Evolutionary conservation across 2,113 vertebrate genomes (phyloP).

Genomic region (Leucopsar rothschildi): DNA sequence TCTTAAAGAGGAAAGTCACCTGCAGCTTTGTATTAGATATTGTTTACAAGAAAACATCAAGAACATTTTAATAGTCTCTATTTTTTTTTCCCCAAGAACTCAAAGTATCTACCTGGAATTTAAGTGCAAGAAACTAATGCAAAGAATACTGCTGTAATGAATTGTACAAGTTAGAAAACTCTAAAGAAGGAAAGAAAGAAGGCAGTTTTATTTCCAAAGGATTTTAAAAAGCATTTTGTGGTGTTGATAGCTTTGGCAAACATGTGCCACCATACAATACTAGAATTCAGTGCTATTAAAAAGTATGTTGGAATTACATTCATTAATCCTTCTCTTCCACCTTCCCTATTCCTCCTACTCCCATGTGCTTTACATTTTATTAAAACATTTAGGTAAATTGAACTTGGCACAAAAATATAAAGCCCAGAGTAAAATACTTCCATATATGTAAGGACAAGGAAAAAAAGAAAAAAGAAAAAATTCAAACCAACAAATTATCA

Average conservation of each 20-base stretch:
- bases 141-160: neutral
- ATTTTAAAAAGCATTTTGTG: neutral
- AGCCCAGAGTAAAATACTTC: neutral
- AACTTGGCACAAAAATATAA: neutral
- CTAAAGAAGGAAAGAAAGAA: neutral
- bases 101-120: neutral
- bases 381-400: constrained; percentile 9
- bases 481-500: neutral
- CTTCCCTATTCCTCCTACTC: neutral
- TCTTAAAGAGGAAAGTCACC: neutral
- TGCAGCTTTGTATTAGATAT: neutral
- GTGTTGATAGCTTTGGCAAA: neutral
- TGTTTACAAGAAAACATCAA: neutral
- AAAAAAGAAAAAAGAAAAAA: neutral
- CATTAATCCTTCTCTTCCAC: neutral
- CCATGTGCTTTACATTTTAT: neutral
- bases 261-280: neutral
- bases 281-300: neutral
- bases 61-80: neutral
- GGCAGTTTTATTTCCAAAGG: neutral
- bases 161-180: neutral
- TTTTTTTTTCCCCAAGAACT: neutral
- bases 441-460: neutral
- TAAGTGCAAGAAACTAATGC: neutral
- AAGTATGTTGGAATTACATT: neutral